Base-by-base conservation (phyloP, 35 echinoderm and acorn worm genomes). In the Ptychodera flava region DNA sequence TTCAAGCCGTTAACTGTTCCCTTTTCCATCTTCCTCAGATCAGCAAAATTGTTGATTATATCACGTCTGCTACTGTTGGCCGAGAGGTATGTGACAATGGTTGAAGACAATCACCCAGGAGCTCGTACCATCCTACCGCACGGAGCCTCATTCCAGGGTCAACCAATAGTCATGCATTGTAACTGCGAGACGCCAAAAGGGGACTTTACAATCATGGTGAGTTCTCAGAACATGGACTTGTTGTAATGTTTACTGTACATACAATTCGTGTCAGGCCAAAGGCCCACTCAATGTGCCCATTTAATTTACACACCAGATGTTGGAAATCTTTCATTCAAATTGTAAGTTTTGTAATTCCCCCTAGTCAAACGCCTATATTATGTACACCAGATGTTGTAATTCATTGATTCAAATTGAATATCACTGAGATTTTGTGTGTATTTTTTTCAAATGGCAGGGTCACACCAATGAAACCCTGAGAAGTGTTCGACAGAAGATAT, bases 101-200 rank as follows among this genome's bases (percentile, higher is more conserved):
- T 99, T 31, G 96, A 99, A 53, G 96, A 99, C 53, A 90, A 92
- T 28, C 86, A 94, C 29, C 85, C 88, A 35, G 79, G 83, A 28
- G 36, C 91, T 28, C 84, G 96, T 16, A 99, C 96, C 28, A 99
- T 99, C 86, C 85, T 94, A 34, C 96, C 96, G 16, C 96, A 99
- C 38, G 96, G 93, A 0, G 96, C 92, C 15, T 99, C 96, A 33
- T 99, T 92, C 90, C 96, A 99, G 82, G 96, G 96, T 32, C 96
- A 88, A 10, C 93, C 96, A 52, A 92, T 99, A 88, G 94, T 92
- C 10, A 92, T 99, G 88, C 92, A 94, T 79, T 88, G 92, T 28
- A 35, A 76, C 0, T 94, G 96, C 80, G 96, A 99, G 77, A 90
- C 93, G 77, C 96, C 93, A 28, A 94, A 91, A 76, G 82, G 35